Base-by-base conservation (phyloP, 2,888 invertebrate species). In the Hedychridium roseum region DNA sequence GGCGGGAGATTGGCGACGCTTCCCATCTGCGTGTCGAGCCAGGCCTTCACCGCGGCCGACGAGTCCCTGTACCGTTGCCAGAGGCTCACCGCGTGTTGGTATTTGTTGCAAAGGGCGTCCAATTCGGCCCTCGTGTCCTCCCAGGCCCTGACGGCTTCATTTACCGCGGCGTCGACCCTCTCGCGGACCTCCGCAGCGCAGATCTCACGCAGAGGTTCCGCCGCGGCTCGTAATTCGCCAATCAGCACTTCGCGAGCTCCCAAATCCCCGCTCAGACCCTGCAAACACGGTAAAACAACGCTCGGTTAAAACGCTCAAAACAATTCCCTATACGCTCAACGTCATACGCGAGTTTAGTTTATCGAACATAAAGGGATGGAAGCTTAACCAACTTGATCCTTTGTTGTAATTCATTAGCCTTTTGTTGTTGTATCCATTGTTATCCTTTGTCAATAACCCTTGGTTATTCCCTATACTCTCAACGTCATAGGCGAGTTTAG, bases 21-120 rank as follows among this genome's bases (percentile, higher is more conserved):
- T 60, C 88, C 87, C 83, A 91, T 88, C 77, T 90, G 89, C 70
- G 86, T 85, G 73, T 91, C 90, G 31, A 88, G 85, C 85, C 89
- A 91, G 60, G 85, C 85, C 57, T 88, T 86, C 51, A 92, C 88
- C 18, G 88, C 85, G 32, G 88, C 89, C 44, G 89, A 88, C 5
- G 91, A 89, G 75, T 90, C 90, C 27, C 88, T 85, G 81, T 92
- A 92, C 51, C 87, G 85, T 70, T 87, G 84, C 92, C 92, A 92
- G 49, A 92, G 83, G 37, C 88, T 86, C 44, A 91, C 90, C 2
- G 92, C 92, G 73, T 88, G 86, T 75, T 91, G 88, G 81, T 92
- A 92, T 81, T 85, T 85, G 65, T 82, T 87, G 77, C 90, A 91
- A 61, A 92, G 84, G 64, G 88, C 87, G 60, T 86, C 86, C 58